phyloP scores from a whole-genome alignment of 1,140 invertebrate genomes.

The Drosophila eugracilis region DNA sequence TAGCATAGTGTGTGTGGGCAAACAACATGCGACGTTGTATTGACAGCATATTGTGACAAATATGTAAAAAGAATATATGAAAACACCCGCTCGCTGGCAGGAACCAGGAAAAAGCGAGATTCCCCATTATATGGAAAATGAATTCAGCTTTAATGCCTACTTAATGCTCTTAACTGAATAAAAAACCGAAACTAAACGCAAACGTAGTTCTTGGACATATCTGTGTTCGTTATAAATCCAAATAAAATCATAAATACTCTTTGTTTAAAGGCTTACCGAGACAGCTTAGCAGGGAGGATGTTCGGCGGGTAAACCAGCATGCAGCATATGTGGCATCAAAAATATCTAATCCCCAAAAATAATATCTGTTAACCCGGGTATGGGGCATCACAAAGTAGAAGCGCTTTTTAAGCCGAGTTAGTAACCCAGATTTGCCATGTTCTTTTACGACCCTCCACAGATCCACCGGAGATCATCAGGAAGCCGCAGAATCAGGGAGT shows the following conservation, averaged over 20 bases:
- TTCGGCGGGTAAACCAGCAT: no score
- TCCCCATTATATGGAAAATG: slow-evolving; percentile 27
- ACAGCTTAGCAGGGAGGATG: background rate
- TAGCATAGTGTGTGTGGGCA: slow-evolving; percentile 45
- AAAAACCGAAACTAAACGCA: background rate
- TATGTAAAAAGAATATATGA: slow-evolving; percentile 68
- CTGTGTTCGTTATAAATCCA: background rate
- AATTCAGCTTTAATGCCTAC: slow-evolving; percentile 28
- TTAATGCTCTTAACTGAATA: background rate
- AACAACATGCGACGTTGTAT: slow-evolving; percentile 74
- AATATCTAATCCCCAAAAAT: background rate
- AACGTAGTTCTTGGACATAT: background rate
- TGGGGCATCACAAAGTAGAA: no score
- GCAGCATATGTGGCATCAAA: slow-evolving; percentile 9
- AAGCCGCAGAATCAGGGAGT: slow-evolving; percentile 95
- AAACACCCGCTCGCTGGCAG: slow-evolving; percentile 7
- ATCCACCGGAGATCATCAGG: slow-evolving; percentile 95
- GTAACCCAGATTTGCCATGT: slow-evolving; percentile 44
- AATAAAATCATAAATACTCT: background rate
- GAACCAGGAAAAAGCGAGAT: background rate
- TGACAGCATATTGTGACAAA: slow-evolving; percentile 83
- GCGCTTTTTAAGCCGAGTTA: slow-evolving; percentile 7
- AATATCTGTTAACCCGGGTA: background rate
- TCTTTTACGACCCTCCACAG: slow-evolving; percentile 87
- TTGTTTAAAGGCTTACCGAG: background rate